Evolutionary conservation across 2,113 vertebrate species (phyloP).

Genomic region (Lota lota): DNA sequence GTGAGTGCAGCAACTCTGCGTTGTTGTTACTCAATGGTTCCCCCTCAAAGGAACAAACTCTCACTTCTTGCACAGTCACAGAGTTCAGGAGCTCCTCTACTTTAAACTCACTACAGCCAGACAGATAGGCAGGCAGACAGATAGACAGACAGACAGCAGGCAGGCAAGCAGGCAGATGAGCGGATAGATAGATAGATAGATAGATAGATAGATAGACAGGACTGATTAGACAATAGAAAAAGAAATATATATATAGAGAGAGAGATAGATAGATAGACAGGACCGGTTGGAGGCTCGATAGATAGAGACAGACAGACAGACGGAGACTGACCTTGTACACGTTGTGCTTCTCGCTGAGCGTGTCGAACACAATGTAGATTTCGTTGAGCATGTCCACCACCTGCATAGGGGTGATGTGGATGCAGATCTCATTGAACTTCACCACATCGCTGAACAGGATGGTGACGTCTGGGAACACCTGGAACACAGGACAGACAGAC

Average conservation of each 20-base stretch:
- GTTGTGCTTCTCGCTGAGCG: slow-evolving; percentile 77
- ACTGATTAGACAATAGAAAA: too few relatives aligned
- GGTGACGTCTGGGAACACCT: slow-evolving; percentile 77
- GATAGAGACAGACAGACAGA: background rate
- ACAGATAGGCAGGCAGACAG: too few relatives aligned
- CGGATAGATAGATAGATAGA: background rate
- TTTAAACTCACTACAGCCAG: too few relatives aligned
- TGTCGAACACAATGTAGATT: slow-evolving; percentile 77
- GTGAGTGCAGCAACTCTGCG: too few relatives aligned
- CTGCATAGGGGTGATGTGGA: slow-evolving; percentile 78
- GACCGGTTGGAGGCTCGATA: background rate
- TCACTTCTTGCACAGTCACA: too few relatives aligned
- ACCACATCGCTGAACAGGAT: slow-evolving; percentile 78
- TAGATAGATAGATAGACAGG: too few relatives aligned
- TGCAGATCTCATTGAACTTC: slow-evolving; percentile 77
- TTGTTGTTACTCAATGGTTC: too few relatives aligned
- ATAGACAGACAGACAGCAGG: too few relatives aligned
- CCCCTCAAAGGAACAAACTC: too few relatives aligned
- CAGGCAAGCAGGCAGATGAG: background rate
- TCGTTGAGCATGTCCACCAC: slow-evolving; percentile 79
- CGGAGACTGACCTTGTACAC: slow-evolving; percentile 68
- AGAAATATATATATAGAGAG: too few relatives aligned
- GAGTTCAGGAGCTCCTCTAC: too few relatives aligned
- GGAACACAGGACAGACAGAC: background rate
- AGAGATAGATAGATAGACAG: too few relatives aligned